Percentiles rank a stretch among this genome's conserved stretches.
phyloP scores from a whole-genome alignment of 2,888 invertebrate species.

The Fragum fragum region DNA sequence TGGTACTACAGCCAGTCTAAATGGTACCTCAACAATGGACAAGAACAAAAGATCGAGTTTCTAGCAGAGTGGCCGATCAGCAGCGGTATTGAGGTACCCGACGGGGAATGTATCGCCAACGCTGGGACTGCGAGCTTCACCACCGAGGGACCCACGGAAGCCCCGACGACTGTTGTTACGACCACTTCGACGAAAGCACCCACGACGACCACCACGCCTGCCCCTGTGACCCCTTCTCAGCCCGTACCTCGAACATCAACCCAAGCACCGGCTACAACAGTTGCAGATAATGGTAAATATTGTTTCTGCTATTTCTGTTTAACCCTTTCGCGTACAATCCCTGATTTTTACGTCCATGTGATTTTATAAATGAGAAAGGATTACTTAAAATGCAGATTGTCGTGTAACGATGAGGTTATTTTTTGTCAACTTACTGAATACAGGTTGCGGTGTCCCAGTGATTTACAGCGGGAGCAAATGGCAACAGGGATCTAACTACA shows the following conservation, averaged over 20 bases:
- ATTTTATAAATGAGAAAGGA: too few species aligned
- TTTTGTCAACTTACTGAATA: too few species aligned
- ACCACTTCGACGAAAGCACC: background rate
- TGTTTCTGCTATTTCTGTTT: too few species aligned
- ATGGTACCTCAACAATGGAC: conserved; percentile 8
- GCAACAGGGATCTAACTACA: background rate
- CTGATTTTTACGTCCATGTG: too few species aligned
- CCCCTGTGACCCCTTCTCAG: background rate
- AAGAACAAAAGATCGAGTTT: conserved; percentile 17
- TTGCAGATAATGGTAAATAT: background rate
- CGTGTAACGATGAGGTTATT: too few species aligned
- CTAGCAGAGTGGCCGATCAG: background rate
- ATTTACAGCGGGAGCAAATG: conserved; percentile 1
- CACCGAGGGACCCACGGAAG: background rate
- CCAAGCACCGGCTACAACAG: background rate
- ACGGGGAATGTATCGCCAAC: conserved; percentile 1
- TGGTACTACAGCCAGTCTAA: conserved; percentile 26
- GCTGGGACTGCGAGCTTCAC: background rate
- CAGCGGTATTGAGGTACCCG: background rate
- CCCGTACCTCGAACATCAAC: background rate
- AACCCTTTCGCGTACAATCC: too few species aligned
- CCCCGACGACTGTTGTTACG: background rate
- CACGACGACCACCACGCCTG: background rate
- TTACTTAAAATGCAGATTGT: too few species aligned
- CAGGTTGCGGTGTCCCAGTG: background rate